Evolutionary conservation across 1,140 invertebrate genomes (phyloP).

Genomic region (Rhopalosiphum padi): DNA sequence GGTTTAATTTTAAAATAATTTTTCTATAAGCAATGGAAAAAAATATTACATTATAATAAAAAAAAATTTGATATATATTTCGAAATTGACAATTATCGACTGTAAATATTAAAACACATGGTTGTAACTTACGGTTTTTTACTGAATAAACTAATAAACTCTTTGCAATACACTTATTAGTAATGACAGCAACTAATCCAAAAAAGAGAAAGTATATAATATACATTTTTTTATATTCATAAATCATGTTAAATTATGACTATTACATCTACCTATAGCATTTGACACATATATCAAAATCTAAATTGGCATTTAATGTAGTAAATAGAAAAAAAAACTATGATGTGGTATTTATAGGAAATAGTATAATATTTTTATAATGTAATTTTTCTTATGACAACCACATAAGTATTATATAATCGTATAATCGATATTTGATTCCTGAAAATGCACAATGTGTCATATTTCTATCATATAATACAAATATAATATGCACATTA

Average conservation of each 20-base stretch:
- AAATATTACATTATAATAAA: background rate
- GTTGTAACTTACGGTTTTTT: background rate
- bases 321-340: background rate
- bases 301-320: background rate
- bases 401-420: background rate
- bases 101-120: background rate
- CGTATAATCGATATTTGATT: conserved; percentile 3
- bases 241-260: background rate
- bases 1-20: background rate
- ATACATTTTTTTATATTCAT: background rate
- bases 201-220: conserved; percentile 20
- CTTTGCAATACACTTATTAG: background rate
- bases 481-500: background rate
- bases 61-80: background rate
- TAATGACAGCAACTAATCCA: background rate
- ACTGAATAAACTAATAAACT: background rate
- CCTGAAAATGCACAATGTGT: background rate
- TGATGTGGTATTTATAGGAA: background rate
- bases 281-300: conserved; percentile 25
- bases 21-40: background rate
- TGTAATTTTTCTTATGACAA: background rate
- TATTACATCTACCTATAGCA: background rate
- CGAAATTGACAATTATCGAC: background rate
- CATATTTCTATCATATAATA: background rate
- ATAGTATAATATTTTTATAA: background rate